Evolutionary conservation across 2,113 vertebrate species (phyloP).

Genomic region (Motacilla tschutschensis): DNA sequence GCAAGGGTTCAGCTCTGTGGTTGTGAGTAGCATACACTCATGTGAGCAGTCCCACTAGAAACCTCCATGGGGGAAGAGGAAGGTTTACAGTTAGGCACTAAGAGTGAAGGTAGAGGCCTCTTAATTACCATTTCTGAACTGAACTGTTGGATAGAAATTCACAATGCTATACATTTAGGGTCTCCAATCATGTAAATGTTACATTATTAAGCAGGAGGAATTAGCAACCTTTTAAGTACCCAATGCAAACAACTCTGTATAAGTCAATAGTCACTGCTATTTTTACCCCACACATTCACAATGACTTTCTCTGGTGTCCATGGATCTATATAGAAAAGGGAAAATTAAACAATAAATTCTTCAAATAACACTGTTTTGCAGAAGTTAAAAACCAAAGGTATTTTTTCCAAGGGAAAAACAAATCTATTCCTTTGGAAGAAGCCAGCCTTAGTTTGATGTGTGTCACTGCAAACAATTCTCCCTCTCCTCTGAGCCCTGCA

Average conservation of each 20-base stretch:
- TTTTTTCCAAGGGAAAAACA: slow-evolving; percentile 5
- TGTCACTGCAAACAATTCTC: not conserved
- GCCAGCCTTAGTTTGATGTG: not conserved
- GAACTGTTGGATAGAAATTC: not conserved
- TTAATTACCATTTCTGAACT: not conserved
- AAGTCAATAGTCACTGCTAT: not conserved
- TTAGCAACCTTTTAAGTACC: not conserved
- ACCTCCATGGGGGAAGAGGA: not conserved
- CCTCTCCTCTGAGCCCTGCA: not conserved
- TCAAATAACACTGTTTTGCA: not conserved
- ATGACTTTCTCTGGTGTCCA: not conserved
- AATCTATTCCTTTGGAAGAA: not conserved
- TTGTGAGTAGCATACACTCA: not conserved
- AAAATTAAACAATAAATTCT: slow-evolving; percentile 30
- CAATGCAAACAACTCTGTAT: not conserved
- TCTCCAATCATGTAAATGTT: not conserved
- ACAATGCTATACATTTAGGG: not conserved
- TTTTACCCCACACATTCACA: not conserved
- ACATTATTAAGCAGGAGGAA: not conserved
- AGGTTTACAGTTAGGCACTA: not conserved
- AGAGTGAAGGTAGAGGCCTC: not conserved
- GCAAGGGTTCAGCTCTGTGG: not conserved
- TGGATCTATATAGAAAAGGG: not conserved
- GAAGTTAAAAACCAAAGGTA: not conserved
- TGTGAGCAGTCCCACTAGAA: not conserved